Conservation (phyloP, 2,888 invertebrate species). For the Eupithecia subfuscata region DNA sequence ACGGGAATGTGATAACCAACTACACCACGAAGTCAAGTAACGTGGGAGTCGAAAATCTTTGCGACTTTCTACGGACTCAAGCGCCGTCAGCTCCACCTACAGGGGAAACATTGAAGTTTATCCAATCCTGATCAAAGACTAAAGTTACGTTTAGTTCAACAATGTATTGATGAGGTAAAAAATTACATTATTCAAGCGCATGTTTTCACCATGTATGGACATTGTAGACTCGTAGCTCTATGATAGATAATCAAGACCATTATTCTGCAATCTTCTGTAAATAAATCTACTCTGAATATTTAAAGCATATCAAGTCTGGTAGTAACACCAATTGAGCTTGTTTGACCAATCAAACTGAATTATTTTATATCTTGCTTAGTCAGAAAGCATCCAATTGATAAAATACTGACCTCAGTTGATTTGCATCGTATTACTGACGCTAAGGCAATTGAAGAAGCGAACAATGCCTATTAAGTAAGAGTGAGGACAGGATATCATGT, state of each 20-base stretch:
- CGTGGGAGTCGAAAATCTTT: too few species aligned
- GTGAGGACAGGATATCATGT: constrained; percentile 28
- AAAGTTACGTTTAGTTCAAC: too few species aligned
- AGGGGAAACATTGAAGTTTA: too few species aligned
- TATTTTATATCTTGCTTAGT: constrained; percentile 61
- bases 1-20: too few species aligned
- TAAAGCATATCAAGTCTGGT: constrained; percentile 46
- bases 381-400: constrained; percentile 61
- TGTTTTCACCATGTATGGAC: constrained; percentile 46
- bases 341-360: constrained; percentile 70
- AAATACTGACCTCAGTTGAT: constrained; percentile 22
- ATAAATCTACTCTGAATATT: constrained; percentile 21
- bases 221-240: constrained; percentile 13
- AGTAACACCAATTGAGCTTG: constrained; percentile 68
- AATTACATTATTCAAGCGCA: constrained; percentile 41
- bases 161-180: constrained; percentile 50
- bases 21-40: too few species aligned
- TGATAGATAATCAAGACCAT: background rate
- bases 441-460: constrained; percentile 28
- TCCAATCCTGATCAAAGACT: too few species aligned
- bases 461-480: constrained; percentile 4
- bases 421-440: constrained; percentile 30
- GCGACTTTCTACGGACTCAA: too few species aligned
- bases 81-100: too few species aligned
- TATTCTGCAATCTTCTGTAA: background rate